These are phyloP conservation scores for Drosophila tsacasi DNA, from an alignment of 1,140 invertebrate genomes.

Conservation along the genomic window DNA sequence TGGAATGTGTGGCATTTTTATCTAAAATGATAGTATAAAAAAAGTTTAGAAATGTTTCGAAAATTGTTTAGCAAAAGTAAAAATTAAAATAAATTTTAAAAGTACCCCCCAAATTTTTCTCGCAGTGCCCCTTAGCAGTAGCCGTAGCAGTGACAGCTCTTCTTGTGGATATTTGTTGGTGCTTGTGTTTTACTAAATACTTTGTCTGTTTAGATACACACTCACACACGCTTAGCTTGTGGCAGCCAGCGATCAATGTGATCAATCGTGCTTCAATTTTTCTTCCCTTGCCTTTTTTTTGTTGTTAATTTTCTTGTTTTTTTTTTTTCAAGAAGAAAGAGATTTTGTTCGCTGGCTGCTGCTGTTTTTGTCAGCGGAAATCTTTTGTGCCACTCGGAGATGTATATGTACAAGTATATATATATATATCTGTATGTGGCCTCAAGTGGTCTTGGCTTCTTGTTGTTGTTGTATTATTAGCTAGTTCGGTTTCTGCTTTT, in stretches of 20 bases:
- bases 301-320: slow-evolving; percentile 15
- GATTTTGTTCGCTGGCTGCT: slow-evolving; percentile 21
- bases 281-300: slow-evolving; percentile 45
- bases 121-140: background rate
- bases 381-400: slow-evolving; percentile 63
- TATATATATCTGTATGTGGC: slow-evolving; percentile 21
- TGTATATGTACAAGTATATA: background rate
- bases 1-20: too few species aligned
- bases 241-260: slow-evolving; percentile 73
- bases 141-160: slow-evolving; percentile 55
- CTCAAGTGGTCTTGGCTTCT: slow-evolving; percentile 63
- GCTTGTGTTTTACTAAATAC: slow-evolving; percentile 77
- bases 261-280: slow-evolving; percentile 82
- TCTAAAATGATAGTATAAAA: too few species aligned
- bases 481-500: slow-evolving; percentile 66
- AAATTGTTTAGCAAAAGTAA: too few species aligned
- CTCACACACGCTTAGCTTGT: slow-evolving; percentile 45
- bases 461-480: slow-evolving; percentile 76
- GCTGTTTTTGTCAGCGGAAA: slow-evolving; percentile 74
- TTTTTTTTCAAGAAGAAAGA: slow-evolving; percentile 16
- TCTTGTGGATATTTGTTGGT: slow-evolving; percentile 58
- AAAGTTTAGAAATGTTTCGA: too few species aligned
- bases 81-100: too few species aligned
- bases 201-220: slow-evolving; percentile 61
- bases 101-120: background rate